Evolutionary conservation across 2,888 invertebrate species (phyloP).

Genomic region (Bhutanitis thaidina): DNA sequence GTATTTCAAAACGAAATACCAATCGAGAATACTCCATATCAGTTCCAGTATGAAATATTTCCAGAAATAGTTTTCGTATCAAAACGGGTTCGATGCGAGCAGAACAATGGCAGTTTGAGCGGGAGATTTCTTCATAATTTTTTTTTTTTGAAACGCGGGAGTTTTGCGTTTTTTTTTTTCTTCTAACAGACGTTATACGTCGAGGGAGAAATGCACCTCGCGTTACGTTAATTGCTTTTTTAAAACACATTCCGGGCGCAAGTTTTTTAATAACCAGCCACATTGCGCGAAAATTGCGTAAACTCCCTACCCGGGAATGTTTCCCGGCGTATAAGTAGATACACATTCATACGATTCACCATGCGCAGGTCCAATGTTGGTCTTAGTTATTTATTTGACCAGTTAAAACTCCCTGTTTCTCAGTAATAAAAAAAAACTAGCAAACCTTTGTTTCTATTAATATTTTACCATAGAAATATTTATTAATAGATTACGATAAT

Average conservation of each 20-base stretch:
- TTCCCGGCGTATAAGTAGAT: neutral
- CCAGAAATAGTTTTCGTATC: neutral
- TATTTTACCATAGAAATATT: too few relatives aligned
- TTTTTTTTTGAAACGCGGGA: slow-evolving; percentile 13
- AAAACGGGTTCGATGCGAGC: neutral
- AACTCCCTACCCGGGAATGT: slow-evolving; percentile 13
- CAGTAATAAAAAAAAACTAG: too few relatives aligned
- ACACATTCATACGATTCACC: neutral
- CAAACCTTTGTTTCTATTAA: too few relatives aligned
- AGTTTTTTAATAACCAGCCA: slow-evolving; percentile 52
- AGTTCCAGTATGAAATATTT: neutral
- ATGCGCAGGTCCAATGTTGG: too few relatives aligned
- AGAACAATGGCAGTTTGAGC: slow-evolving; percentile 5
- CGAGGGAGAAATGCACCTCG: slow-evolving; percentile 20
- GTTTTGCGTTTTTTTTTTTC: slow-evolving; percentile 15
- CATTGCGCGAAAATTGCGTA: slow-evolving; percentile 31
- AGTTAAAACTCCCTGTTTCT: too few relatives aligned
- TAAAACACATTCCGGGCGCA: slow-evolving; percentile 32
- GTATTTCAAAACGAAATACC: neutral
- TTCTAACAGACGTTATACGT: slow-evolving; percentile 6
- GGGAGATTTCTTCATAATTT: neutral
- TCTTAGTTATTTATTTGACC: too few relatives aligned
- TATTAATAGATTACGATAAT: too few relatives aligned
- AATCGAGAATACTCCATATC: neutral
- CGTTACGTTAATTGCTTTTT: slow-evolving; percentile 36